These are phyloP conservation scores for Gallinago undulata DNA, from an alignment of 2,113 vertebrate species.

Conservation along the genomic window DNA sequence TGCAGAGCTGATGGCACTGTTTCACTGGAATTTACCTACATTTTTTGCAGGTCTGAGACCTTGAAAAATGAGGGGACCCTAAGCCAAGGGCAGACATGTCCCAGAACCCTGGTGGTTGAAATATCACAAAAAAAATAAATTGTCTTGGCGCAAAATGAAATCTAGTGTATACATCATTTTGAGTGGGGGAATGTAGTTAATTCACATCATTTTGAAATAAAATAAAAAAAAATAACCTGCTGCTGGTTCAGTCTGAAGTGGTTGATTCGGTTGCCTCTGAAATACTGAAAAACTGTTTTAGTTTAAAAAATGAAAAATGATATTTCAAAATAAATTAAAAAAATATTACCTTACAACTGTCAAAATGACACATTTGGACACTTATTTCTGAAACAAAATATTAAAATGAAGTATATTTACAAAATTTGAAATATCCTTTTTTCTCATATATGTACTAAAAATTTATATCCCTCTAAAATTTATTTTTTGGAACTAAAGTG, in stretches of 20 bases:
- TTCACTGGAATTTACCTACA: not conserved
- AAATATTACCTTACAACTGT: no score
- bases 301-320: no score
- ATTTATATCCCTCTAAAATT: not conserved
- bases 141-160: not conserved
- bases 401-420: no score
- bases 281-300: no score
- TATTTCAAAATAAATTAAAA: no score
- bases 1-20: not conserved
- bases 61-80: not conserved
- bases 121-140: not conserved
- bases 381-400: no score
- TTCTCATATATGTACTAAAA: not conserved
- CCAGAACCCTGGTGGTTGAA: not conserved
- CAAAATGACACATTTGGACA: no score
- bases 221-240: not conserved
- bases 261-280: not conserved
- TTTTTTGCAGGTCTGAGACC: not conserved
- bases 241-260: not conserved
- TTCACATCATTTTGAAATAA: not conserved
- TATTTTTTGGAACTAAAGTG: not conserved
- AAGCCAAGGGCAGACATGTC: not conserved
- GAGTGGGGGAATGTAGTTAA: not conserved
- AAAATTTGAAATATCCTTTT: rapidly evolving
- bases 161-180: not conserved